These are phyloP conservation scores for Eubucco bourcierii DNA, from an alignment of 2,113 vertebrate genomes.

Conservation along the genomic window DNA sequence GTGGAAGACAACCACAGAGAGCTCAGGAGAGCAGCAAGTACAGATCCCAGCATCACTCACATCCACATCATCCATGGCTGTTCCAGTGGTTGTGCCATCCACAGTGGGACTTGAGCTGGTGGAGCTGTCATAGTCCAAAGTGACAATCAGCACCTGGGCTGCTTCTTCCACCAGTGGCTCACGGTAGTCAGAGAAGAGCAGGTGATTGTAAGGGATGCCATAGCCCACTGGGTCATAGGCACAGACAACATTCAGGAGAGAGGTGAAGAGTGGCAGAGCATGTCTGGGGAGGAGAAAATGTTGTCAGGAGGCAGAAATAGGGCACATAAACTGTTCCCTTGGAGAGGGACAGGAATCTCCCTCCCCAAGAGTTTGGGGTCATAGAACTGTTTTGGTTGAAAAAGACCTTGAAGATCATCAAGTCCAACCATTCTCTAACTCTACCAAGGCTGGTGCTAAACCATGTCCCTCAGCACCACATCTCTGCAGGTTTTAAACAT, in stretches of 20 bases:
- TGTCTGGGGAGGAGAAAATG: conserved; percentile 78
- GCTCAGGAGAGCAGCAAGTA: not conserved
- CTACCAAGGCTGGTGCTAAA: too few relatives aligned
- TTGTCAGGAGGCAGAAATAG: not conserved
- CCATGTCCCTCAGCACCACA: too few relatives aligned
- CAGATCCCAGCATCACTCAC: conserved; percentile 72
- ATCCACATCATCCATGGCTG: conserved; percentile 90
- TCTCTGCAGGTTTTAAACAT: too few relatives aligned
- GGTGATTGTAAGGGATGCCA: conserved; percentile 97
- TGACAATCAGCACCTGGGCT: conserved; percentile 93
- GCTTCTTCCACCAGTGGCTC: conserved; percentile 97
- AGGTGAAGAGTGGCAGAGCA: conserved; percentile 95
- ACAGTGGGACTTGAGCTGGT: conserved; percentile 74
- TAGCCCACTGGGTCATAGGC: conserved; percentile 98
- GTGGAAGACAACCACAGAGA: not conserved
- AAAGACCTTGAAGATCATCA: too few relatives aligned
- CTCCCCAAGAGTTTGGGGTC: not conserved
- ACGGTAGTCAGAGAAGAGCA: conserved; percentile 95
- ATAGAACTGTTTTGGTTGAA: too few relatives aligned
- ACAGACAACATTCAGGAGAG: conserved; percentile 92
- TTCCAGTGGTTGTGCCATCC: conserved; percentile 88
- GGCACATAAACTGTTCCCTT: not conserved
- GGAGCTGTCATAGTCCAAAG: conserved; percentile 89
- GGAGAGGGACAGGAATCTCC: not conserved
- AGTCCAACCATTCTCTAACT: too few relatives aligned